A percentile compares a stretch with the other conserved stretches of the same genome.
Evolutionary conservation across 2,797 vertebrate genomes (phyloP).

Genomic region (Danio albolineatus): DNA sequence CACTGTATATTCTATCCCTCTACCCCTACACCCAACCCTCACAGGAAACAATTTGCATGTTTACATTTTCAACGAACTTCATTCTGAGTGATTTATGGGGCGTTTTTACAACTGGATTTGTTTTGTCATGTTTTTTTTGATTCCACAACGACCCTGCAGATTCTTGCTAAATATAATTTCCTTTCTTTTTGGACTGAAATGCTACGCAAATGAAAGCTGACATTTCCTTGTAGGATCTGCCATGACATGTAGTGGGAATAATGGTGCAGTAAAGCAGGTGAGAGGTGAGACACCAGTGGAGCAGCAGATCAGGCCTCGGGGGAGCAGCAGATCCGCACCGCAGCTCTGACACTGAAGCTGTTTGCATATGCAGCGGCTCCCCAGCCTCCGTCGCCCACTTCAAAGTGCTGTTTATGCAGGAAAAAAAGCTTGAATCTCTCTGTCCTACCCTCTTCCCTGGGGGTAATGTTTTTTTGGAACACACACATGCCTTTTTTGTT

Average conservation of each 20-base stretch:
- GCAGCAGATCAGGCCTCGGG: not conserved
- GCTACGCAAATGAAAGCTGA: not conserved
- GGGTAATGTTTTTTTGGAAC: conserved; percentile 71
- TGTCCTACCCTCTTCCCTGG: conserved; percentile 73
- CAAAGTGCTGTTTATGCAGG: conserved; percentile 85
- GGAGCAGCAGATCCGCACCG: conserved; percentile 63
- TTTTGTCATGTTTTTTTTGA: no score
- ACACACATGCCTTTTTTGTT: conserved; percentile 60
- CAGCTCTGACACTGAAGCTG: conserved; percentile 68
- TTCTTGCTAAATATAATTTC: not conserved
- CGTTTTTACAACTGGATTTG: no score
- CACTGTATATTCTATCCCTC: no score
- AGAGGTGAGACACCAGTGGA: conserved; percentile 57
- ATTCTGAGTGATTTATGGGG: no score
- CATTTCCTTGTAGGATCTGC: not conserved
- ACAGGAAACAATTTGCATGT: no score
- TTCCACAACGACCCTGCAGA: no score
- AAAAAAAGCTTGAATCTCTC: conserved; percentile 76
- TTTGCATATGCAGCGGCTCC: conserved; percentile 62
- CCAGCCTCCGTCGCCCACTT: conserved; percentile 70
- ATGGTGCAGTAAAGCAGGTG: conserved; percentile 45
- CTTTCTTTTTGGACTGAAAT: not conserved
- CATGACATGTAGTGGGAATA: conserved; percentile 50
- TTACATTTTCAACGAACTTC: no score
- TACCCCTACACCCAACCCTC: no score